These are phyloP conservation scores for Drosophila neoperkinsi DNA, from an alignment of 2,888 invertebrate species.

Conservation along the genomic window DNA sequence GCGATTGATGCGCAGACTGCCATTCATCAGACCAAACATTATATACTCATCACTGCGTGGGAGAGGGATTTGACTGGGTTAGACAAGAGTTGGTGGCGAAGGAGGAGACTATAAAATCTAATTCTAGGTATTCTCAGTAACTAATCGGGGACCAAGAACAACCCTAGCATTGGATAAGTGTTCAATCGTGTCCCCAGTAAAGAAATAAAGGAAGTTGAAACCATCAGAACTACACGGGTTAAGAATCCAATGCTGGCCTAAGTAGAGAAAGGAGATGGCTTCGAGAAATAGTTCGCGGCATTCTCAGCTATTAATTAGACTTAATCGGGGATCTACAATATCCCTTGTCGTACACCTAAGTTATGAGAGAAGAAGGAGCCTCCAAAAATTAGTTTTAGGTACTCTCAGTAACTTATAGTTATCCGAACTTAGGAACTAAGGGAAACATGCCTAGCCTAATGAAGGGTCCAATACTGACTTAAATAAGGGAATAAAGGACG, in stretches of 20 bases:
- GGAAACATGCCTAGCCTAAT: neutral
- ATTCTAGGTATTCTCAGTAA: neutral
- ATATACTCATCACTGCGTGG: conserved; percentile 86
- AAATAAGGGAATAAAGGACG: neutral
- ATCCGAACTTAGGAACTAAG: neutral
- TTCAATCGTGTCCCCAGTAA: neutral
- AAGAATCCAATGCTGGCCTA: neutral
- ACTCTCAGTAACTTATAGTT: neutral
- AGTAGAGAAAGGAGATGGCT: neutral
- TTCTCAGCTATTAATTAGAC: neutral
- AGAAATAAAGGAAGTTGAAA: neutral
- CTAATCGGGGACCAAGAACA: neutral
- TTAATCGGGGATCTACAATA: neutral
- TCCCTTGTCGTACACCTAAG: neutral
- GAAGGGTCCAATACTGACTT: neutral
- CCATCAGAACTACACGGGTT: neutral
- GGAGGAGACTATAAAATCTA: neutral
- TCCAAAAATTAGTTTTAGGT: neutral
- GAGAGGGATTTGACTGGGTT: neutral
- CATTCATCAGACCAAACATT: conserved; percentile 88
- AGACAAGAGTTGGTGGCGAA: neutral
- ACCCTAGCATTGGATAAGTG: neutral
- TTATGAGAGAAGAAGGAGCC: neutral
- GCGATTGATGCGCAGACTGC: conserved; percentile 87
- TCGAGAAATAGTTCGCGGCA: neutral